Conservation (phyloP, 2,113 vertebrate species). For the Sciurus niger region DNA sequence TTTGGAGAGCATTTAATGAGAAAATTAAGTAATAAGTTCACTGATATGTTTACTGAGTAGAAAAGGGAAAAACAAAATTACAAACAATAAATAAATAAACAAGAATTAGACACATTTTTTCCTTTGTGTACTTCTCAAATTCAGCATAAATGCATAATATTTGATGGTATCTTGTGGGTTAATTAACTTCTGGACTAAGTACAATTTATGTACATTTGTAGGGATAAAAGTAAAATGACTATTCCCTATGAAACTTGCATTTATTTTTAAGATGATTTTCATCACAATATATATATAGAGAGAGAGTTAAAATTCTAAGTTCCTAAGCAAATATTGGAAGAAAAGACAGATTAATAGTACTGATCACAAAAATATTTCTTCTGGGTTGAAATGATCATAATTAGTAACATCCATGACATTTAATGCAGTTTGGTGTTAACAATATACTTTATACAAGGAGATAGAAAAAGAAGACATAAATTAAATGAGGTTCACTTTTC, state of each 20-base stretch:
- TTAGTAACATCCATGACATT: neutral
- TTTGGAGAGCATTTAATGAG: neutral
- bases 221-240: neutral
- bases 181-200: neutral
- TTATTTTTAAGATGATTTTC: neutral
- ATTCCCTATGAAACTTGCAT: neutral
- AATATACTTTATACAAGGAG: neutral
- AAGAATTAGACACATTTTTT: neutral
- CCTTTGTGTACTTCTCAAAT: neutral
- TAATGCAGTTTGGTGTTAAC: neutral
- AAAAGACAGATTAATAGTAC: neutral
- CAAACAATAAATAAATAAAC: neutral
- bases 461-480: neutral
- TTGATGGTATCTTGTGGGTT: neutral
- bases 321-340: neutral
- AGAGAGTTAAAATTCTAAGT: neutral
- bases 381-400: neutral
- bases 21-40: neutral
- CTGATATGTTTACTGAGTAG: neutral
- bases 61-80: neutral
- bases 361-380: neutral
- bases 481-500: neutral
- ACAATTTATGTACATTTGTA: neutral
- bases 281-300: neutral
- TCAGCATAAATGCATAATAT: neutral